A percentile compares a stretch with the other conserved stretches of the same genome.
phyloP scores from a whole-genome alignment of 2,888 invertebrate genomes.

The Myathropa florea region DNA sequence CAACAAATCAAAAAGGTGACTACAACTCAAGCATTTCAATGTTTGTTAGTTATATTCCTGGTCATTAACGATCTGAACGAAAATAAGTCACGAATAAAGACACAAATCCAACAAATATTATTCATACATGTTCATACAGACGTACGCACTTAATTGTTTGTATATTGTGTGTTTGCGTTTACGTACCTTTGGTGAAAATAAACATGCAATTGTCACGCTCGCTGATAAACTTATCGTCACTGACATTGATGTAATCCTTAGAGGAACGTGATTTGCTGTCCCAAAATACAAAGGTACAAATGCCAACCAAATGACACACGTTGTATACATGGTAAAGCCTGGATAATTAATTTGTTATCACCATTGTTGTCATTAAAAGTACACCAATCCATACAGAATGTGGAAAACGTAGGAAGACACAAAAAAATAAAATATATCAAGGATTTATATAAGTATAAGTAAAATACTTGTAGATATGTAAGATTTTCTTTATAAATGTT shows the following conservation, averaged over 20 bases:
- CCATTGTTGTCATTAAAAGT: not conserved
- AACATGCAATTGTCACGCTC: constrained; percentile 94
- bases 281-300: constrained; percentile 99
- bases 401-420: not conserved
- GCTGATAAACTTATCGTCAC: constrained; percentile 97
- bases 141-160: not conserved
- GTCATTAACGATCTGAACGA: not conserved
- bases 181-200: constrained; percentile 94
- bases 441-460: not conserved
- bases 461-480: not conserved
- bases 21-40: too few species aligned
- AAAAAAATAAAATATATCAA: not conserved
- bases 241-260: constrained; percentile 96
- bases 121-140: not conserved
- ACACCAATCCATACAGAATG: not conserved
- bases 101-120: not conserved
- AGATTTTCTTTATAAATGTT: not conserved
- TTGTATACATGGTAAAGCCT: constrained; percentile 99
- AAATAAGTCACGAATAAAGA: not conserved
- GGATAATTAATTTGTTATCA: constrained; percentile 61
- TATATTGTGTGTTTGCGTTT: not conserved
- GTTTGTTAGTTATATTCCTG: too few species aligned
- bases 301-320: constrained; percentile 98
- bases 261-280: constrained; percentile 94
- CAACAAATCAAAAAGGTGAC: not conserved